Evolutionary conservation across 1,140 invertebrate genomes (phyloP).

Genomic region (Drosophila chauvacae): DNA sequence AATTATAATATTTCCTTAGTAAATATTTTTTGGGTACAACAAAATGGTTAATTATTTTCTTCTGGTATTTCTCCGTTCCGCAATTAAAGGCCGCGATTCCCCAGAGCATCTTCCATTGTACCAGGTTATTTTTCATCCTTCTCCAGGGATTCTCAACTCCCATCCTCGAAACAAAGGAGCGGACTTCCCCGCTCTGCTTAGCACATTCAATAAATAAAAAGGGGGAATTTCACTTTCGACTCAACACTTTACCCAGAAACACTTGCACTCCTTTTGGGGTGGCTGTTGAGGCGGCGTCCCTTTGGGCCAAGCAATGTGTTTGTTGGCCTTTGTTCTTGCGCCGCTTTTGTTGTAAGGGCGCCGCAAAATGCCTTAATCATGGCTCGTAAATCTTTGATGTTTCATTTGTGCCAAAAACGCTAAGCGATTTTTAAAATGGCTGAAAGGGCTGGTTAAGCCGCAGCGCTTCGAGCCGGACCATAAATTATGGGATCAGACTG

Average conservation of each 20-base stretch:
- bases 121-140: background rate
- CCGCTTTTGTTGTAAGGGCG: conserved; percentile 28
- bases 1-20: too few relatives aligned
- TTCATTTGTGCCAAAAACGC: conserved; percentile 78
- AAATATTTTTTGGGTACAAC: too few relatives aligned
- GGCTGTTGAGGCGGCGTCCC: conserved; percentile 17
- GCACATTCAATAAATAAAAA: conserved; percentile 67
- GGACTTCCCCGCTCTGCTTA: conserved; percentile 12
- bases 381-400: conserved; percentile 83
- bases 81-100: conserved; percentile 10
- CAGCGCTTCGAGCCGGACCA: conserved; percentile 47
- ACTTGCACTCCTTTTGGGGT: conserved; percentile 51
- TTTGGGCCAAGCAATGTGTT: conserved; percentile 5
- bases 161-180: background rate
- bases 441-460: conserved; percentile 32
- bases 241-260: conserved; percentile 60
- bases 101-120: conserved; percentile 11
- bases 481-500: conserved; percentile 67
- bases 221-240: conserved; percentile 61
- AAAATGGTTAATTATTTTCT: conserved; percentile 3
- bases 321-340: conserved; percentile 54
- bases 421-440: conserved; percentile 77
- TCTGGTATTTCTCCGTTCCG: background rate
- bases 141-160: background rate
- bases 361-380: conserved; percentile 78